Evolutionary conservation across 2,113 vertebrate genomes (phyloP), one percentile per base, ranked within the genome.

Genomic region (Ariopsis seemanni): DNA sequence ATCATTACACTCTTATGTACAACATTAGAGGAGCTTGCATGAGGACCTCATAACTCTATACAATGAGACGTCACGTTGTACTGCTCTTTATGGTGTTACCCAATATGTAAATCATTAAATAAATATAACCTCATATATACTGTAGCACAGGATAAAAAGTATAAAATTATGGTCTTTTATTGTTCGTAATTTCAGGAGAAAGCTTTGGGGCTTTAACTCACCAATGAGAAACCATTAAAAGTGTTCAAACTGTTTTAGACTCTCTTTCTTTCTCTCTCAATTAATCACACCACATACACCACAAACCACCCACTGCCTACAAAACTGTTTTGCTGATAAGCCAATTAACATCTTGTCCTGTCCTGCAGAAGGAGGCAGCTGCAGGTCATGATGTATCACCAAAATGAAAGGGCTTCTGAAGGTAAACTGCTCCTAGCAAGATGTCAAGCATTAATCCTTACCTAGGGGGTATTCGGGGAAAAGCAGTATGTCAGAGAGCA

Each of bases 371-470:
- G 67, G 84, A 83, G 60, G 83, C 65, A 79, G 50, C 62, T 34
- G 69, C 52, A 17, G 14, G 81, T 60, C 30, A 72, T 80, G 42
- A 84, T 55, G 42, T 27, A 84, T 55, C 30, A 14, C 20, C 58
- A 65, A 69, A 84, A 89, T 63, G 50, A 79, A 86, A 84, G 62
- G 82, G 22, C 81, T 79, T 89, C 34, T 89, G 48, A 83, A 77
- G 81, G 88, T 86, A n/a, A 67, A 83, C 63, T 74, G 27, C 27
- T 75, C 20, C 72, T 25, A 5, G 5, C 4, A 15, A 52, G 72
- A 50, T 75, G 72, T 20, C 8, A 14, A 17, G n/a, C 14, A 34
- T 80, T 58, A 80, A 80, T 79, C 77, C 4, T 57, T 15, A 30
- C 53, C n/a, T 57, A 9, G 52, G 77, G 50, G n/a, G n/a, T 53